Base-by-base conservation (phyloP, 1,140 invertebrate species). In the Whitmania pigra region DNA sequence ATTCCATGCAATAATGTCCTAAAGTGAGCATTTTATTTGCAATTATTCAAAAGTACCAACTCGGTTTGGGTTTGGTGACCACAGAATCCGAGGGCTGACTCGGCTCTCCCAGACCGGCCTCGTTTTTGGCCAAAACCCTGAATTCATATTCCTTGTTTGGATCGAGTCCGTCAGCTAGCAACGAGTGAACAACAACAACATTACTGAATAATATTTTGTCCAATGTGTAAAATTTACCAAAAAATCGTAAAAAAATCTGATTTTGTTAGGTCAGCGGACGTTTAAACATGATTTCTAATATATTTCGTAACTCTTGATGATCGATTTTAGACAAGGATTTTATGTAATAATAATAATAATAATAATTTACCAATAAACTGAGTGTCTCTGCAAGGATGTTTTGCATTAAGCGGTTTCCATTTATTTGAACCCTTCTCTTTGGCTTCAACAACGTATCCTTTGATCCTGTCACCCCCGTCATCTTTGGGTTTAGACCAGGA, bases 91-190 rank as follows among this genome's bases (percentile, higher is more conserved):
- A 94, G 9, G 89, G 85, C 55, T 94, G 91, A 75, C 93, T 96
- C n/a, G 93, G 90, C 83, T 93, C 92, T 49, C 94, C 91, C 76
- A 91, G 86, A 53, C 96, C 96, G 67, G 94, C 95, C 17, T 91
- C 89, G 82, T 99, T 99, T 54, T 94, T 87, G n/a, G 94, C 95
- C 20, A 89, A 88, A 0, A 99, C 90, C 75, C 95, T 88, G 82
- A 98, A 99, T 82, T 99, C 93, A 81, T 98, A 99, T 78, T 94
- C 90, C 80, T 94, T 92, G 53, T 91, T 92, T 82, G 97, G 93
- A 11, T 87, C 89, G n/a, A 99, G 82, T 75, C 91, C 89, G 78
- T 91, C 88, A 0, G 95, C 92, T n/a, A 89, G 91, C 81, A 91
- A 68, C 9, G n/a, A n/a, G n/a, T n/a, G n/a, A n/a, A n/a, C n/a